Evolutionary conservation across 2,888 invertebrate genomes (phyloP).

Genomic region (Cinara cedri): DNA sequence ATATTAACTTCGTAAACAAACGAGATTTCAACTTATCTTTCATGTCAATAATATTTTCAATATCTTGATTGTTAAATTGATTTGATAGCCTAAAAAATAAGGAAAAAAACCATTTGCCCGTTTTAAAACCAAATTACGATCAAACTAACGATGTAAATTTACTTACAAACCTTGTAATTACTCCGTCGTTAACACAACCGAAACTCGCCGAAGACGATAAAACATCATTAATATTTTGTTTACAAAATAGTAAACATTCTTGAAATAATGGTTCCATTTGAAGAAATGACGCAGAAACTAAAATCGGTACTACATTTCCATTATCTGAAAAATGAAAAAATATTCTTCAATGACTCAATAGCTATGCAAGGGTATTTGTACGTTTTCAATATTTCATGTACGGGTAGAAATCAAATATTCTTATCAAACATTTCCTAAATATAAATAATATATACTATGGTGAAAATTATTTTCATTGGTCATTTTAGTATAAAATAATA

Average conservation of each 20-base stretch:
- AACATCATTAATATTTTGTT: constrained; percentile 84
- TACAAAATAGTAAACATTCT: constrained; percentile 85
- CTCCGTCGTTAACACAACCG: constrained; percentile 83
- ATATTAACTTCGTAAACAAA: constrained; percentile 81
- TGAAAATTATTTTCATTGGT: too few relatives aligned
- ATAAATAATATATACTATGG: too few relatives aligned
- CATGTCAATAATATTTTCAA: constrained; percentile 83
- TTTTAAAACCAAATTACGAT: constrained; percentile 35
- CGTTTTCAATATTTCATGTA: too few relatives aligned
- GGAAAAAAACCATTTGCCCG: constrained; percentile 18
- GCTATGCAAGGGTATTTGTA: too few relatives aligned
- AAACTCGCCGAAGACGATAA: constrained; percentile 85
- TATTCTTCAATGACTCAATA: background rate
- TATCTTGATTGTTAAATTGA: constrained; percentile 85
- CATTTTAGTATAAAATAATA: too few relatives aligned
- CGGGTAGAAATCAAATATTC: too few relatives aligned
- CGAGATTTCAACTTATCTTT: constrained; percentile 88
- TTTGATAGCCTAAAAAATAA: constrained; percentile 73
- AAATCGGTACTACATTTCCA: constrained; percentile 83
- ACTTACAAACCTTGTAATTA: constrained; percentile 63
- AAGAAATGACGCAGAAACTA: constrained; percentile 92
- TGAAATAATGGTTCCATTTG: constrained; percentile 89
- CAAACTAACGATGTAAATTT: constrained; percentile 29
- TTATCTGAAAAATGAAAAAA: constrained; percentile 60
- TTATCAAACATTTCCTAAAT: too few relatives aligned